Evolutionary conservation across 92 coral and sea anemone genomes (phyloP), one percentile per base, ranked within the genome.

Genomic region (Porites divaricata): DNA sequence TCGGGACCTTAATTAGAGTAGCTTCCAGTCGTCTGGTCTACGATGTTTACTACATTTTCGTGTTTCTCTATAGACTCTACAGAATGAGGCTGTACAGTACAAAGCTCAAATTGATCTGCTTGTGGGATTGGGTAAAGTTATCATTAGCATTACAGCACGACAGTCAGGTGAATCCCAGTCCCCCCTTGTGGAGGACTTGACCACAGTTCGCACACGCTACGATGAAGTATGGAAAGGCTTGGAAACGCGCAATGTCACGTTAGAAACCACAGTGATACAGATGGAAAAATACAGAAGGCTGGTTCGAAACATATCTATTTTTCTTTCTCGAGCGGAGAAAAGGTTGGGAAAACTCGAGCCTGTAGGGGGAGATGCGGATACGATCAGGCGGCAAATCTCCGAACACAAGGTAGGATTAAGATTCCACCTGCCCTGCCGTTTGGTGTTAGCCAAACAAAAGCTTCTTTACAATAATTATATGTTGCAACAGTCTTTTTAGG

Each of bases 71-170:
- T 20, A 96, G 99, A 67, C 85, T 1, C 80, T 96, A 15, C 98
- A 94, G 87, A 95, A 89, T 66, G 99, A 96, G 69, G 99, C 99
- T 21, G 98, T 96, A 61, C 91, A 96, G 71, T 93, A 96, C 94
- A 96, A 96, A 86, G 99, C 99, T 22, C 98, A 93, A 51, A 89
- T 96, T 64, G 99, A 96, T 90, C 95, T 96, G 62, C 68, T 96
- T 66, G 85, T 92, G 48, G 99, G 99, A 49, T 92, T 96, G 9
- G 98, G 99, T 13, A 96, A 96, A 63, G 98, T 96, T 28, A 96
- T 96, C 65, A 89, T 96, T 86, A 93, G 95, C 65, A 95, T 96
- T 78, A 93, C 98, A 62, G 89, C 95, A 21, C 91, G 79, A 70
- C 89, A 85, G 67, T 87, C 91, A 45, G 63, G 81, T 41, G 88